A percentile compares a stretch with the other conserved stretches of the same genome.
phyloP scores from a whole-genome alignment of 92 coral and sea anemone species.

The Anthopleura xanthogrammica region DNA sequence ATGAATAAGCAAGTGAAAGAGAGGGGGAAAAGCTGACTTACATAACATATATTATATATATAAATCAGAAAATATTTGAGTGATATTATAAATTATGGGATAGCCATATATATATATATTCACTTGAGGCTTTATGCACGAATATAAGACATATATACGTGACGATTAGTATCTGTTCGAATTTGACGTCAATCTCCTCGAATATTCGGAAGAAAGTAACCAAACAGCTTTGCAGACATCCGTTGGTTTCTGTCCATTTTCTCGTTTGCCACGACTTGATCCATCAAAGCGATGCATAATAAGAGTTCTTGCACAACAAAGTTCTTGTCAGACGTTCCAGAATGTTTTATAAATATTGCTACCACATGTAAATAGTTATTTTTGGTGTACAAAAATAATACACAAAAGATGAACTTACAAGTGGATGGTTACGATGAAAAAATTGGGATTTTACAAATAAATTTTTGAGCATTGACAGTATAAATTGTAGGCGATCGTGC shows the following conservation, averaged over 20 bases:
- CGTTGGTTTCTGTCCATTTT: neutral
- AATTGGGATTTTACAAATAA: neutral
- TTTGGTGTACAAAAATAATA: neutral
- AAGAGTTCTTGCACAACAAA: neutral
- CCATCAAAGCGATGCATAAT: neutral
- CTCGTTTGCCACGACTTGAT: neutral
- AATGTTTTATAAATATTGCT: neutral
- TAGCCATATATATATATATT: neutral
- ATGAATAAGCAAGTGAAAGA: neutral
- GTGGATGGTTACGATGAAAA: neutral
- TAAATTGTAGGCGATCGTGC: neutral
- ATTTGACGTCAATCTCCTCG: constrained; percentile 8
- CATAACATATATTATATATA: too few species aligned
- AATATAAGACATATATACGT: neutral
- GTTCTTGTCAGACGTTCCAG: neutral
- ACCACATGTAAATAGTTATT: neutral
- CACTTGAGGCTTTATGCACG: neutral
- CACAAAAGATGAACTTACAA: neutral
- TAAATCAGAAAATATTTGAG: too few species aligned
- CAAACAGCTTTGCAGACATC: neutral
- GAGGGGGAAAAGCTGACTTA: neutral
- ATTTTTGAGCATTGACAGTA: too few species aligned
- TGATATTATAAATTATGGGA: neutral
- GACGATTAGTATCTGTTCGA: neutral
- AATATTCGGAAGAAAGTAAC: constrained; percentile 10